Percentiles rank a stretch among this genome's conserved stretches.
These are phyloP conservation scores for Tryphoninae sp. DNA, from an alignment of 2,888 invertebrate genomes.

Conservation along the genomic window DNA sequence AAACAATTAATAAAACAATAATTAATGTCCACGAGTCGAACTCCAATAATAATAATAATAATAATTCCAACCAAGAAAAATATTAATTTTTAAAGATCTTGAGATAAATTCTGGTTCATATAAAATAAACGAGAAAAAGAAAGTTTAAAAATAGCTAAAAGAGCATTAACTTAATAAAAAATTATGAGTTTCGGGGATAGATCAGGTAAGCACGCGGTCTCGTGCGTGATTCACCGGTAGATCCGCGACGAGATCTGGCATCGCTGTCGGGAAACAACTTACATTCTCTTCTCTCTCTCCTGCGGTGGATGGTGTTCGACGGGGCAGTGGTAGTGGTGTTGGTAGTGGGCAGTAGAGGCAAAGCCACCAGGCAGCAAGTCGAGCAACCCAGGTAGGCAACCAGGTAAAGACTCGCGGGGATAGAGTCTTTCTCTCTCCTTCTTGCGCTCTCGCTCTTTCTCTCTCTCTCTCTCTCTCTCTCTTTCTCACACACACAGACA, in stretches of 20 bases:
- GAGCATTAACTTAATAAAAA: background rate
- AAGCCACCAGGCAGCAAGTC: conserved; percentile 32
- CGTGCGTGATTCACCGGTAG: conserved; percentile 59
- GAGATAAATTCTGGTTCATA: no score
- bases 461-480: background rate
- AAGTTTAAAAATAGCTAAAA: background rate
- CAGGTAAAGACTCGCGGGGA: conserved; percentile 23
- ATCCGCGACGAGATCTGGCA: conserved; percentile 69
- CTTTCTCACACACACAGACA: background rate
- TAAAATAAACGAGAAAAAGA: background rate
- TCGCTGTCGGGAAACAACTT: conserved; percentile 69
- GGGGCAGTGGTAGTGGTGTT: conserved; percentile 7
- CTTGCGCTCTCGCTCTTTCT: background rate
- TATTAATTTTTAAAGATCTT: no score
- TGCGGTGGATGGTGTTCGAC: conserved; percentile 46
- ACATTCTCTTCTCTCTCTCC: conserved; percentile 67
- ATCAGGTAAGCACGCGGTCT: conserved; percentile 39
- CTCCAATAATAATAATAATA: no score
- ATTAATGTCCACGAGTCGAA: no score
- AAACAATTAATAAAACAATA: no score
- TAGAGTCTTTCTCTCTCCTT: background rate
- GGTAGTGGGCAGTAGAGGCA: conserved; percentile 40
- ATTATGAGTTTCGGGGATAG: background rate
- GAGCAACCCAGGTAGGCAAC: conserved; percentile 30
- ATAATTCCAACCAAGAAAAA: no score